A percentile compares a stretch with the other conserved stretches of the same genome.
phyloP scores from a whole-genome alignment of 2,888 invertebrate genomes.

The Philhelius pedissequus region DNA sequence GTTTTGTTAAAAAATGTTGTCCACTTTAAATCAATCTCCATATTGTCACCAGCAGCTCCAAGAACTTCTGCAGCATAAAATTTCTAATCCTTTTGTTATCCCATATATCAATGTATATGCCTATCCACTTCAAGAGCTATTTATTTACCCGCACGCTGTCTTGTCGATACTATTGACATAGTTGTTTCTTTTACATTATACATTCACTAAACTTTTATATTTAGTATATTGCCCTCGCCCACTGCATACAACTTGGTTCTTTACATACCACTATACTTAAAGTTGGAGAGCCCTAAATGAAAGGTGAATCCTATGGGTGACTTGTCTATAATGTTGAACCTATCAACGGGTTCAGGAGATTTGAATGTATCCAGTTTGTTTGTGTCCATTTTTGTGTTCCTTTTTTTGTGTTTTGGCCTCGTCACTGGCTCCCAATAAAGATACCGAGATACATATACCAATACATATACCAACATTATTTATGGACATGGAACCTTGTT shows the following conservation, averaged over 20 bases:
- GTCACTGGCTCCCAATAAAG: too few relatives aligned
- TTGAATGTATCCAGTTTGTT: constrained; percentile 34
- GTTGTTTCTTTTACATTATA: constrained; percentile 29
- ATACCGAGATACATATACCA: too few relatives aligned
- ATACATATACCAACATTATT: neutral
- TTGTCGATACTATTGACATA: neutral
- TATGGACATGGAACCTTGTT: constrained; percentile 5
- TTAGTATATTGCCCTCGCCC: constrained; percentile 27
- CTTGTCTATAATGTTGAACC: constrained; percentile 26
- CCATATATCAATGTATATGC: too few relatives aligned
- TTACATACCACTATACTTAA: neutral
- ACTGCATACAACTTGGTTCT: neutral
- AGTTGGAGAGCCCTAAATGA: constrained; percentile 25
- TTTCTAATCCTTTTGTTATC: constrained; percentile 50
- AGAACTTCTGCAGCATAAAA: constrained; percentile 19
- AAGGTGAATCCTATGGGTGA: constrained; percentile 56
- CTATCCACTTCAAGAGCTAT: too few relatives aligned
- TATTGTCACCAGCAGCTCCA: constrained; percentile 40
- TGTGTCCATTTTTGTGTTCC: constrained; percentile 18
- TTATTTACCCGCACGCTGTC: constrained; percentile 18
- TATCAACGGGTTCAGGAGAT: constrained; percentile 33
- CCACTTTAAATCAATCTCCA: constrained; percentile 44
- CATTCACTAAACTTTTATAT: constrained; percentile 46
- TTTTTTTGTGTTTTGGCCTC: neutral
- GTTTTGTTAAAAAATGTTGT: constrained; percentile 16